Evolutionary conservation across 2,888 invertebrate species (phyloP), one percentile per base, ranked within the genome.

Genomic region (Uropetala carovei): DNA sequence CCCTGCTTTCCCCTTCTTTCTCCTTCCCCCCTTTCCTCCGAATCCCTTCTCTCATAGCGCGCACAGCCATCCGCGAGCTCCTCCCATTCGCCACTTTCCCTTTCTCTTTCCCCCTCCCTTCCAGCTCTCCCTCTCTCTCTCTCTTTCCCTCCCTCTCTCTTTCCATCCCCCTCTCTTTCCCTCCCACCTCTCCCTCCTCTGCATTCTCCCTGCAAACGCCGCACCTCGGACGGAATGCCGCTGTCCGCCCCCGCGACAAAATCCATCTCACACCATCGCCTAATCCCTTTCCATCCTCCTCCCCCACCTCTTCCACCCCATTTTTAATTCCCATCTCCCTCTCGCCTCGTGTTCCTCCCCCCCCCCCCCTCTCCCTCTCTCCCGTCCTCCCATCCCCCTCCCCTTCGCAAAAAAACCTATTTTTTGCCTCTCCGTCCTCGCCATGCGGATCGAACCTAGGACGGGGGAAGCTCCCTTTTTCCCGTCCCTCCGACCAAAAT

Each of bases 401-500:
- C n/a, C n/a, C n/a, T n/a, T n/a, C n/a, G n/a, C n/a, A n/a, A n/a
- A n/a, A n/a, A n/a, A n/a, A n/a, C n/a, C n/a, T 18, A 14, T n/a
- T n/a, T 75, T 22, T n/a, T n/a, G 75, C 75, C 75, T 18, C 64
- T 14, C 84, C 57, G 16, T 56, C 56, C 56, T 56, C 56, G 68
- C 68, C 68, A 68, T 68, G 68, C 68, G 68, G 18, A 68, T 68
- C 68, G 68, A 68, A 22, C 68, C 68, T 68, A 68, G 68, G 68
- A n/a, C 68, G 68, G 2, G 43, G 43, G 5, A 5, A n/a, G n/a
- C n/a, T 43, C 5, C 43, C 43, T 5, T 43, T 43, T 43, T 43
- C 43, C 43, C 43, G 1, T 43, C 43, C 43, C 43, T 43, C 1
- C 43, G 43, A 1, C 43, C 43, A 43, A 43, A 43, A 43, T 43